Evolutionary conservation across 2,797 vertebrate genomes (phyloP).

Genomic region (Limosa lapponica): DNA sequence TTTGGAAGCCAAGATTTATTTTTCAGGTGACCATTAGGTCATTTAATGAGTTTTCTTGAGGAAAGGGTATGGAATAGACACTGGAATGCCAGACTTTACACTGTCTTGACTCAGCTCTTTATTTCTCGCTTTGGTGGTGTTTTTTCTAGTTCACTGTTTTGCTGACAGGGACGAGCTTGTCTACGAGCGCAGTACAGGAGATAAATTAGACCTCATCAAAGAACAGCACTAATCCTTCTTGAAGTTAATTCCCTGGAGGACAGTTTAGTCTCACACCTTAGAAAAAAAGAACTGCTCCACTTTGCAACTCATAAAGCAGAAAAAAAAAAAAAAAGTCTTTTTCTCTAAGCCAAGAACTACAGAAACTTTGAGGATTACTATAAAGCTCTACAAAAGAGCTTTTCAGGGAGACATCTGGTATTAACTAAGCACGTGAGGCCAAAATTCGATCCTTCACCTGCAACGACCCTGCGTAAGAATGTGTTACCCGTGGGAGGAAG

Average conservation of each 20-base stretch:
- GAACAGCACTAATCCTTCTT: background rate
- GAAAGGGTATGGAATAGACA: background rate
- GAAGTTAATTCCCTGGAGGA: background rate
- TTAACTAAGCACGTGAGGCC: slow-evolving; percentile 48
- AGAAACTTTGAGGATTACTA: slow-evolving; percentile 12
- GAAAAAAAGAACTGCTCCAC: background rate
- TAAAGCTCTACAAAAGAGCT: slow-evolving; percentile 49
- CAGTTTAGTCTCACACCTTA: background rate
- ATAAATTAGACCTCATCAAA: slow-evolving; percentile 35
- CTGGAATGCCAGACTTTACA: background rate
- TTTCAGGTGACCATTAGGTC: background rate
- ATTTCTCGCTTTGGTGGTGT: background rate
- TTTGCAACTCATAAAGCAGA: slow-evolving; percentile 18
- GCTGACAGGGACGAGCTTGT: background rate
- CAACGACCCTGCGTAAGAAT: background rate
- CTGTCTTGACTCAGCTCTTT: background rate
- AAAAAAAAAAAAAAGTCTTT: background rate
- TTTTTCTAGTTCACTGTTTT: slow-evolving; percentile 10
- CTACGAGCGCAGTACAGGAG: background rate
- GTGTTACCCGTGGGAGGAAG: slow-evolving; percentile 17
- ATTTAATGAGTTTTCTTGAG: background rate
- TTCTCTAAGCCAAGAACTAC: slow-evolving; percentile 11
- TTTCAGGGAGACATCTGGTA: slow-evolving; percentile 53
- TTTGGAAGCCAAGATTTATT: background rate
- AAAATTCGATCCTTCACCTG: slow-evolving; percentile 45